Evolutionary conservation across 2,113 vertebrate genomes (phyloP).

Genomic region (Lontra canadensis): DNA sequence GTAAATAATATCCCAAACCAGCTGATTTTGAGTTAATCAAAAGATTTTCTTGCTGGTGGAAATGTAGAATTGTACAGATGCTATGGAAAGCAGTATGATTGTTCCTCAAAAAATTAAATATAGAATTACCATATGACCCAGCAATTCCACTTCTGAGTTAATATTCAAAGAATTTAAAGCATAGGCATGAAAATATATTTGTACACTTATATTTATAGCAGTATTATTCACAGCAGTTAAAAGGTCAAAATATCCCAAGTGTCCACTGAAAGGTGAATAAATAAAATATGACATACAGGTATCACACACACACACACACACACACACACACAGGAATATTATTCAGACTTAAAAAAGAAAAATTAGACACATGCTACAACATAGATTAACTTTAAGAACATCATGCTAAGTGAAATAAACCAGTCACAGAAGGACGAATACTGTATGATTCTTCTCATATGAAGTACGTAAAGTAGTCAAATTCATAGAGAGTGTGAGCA

Average conservation of each 20-base stretch:
- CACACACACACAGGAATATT: background rate
- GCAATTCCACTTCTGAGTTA: conserved; percentile 1
- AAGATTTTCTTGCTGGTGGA: background rate
- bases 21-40: background rate
- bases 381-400: background rate
- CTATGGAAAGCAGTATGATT: background rate
- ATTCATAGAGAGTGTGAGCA: background rate
- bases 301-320: background rate
- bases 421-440: background rate
- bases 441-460: background rate
- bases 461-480: background rate
- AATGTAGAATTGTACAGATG: background rate
- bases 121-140: background rate
- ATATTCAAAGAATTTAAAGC: background rate
- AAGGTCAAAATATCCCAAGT: background rate
- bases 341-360: background rate
- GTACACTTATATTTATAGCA: background rate
- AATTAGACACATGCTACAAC: background rate
- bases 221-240: background rate
- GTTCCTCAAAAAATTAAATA: background rate
- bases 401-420: background rate
- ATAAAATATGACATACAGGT: background rate
- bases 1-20: background rate
- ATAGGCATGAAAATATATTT: background rate
- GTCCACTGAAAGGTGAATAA: background rate